A percentile compares a stretch with the other conserved stretches of the same genome.
Evolutionary conservation across 2,113 vertebrate genomes (phyloP).

Genomic region (Tachysurus vachellii): DNA sequence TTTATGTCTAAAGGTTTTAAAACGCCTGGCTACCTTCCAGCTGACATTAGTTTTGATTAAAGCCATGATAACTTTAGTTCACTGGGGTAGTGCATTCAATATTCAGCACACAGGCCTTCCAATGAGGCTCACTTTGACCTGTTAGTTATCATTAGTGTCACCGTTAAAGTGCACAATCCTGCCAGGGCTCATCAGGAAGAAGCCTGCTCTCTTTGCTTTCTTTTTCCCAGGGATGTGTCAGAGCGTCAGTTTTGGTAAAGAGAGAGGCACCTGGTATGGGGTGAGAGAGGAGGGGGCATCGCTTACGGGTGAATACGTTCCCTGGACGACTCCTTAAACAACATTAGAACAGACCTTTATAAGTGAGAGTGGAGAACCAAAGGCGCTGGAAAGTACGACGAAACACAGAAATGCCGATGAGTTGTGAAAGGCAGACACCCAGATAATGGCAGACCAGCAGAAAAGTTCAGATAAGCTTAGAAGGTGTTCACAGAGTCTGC

Average conservation of each 20-base stretch:
- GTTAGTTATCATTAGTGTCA: conserved; percentile 72
- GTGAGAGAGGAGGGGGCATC: background rate
- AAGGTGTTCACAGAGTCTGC: background rate
- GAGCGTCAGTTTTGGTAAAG: conserved; percentile 36
- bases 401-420: background rate
- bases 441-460: background rate
- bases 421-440: background rate
- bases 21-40: conserved; percentile 48
- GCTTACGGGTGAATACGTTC: conserved; percentile 45
- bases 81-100: conserved; percentile 36
- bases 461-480: background rate
- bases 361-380: background rate
- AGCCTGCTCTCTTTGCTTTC: conserved; percentile 50
- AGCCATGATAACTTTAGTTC: conserved; percentile 51
- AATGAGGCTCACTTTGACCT: conserved; percentile 46
- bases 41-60: conserved; percentile 56
- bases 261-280: conserved; percentile 50
- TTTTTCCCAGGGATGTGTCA: conserved; percentile 45
- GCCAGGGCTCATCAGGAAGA: conserved; percentile 58
- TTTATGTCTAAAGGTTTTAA: conserved; percentile 30
- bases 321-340: conserved; percentile 25
- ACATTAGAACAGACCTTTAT: conserved; percentile 11
- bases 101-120: conserved; percentile 32
- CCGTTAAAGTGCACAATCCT: conserved; percentile 39
- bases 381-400: conserved; percentile 12